Evolutionary conservation across 2,113 vertebrate genomes (phyloP), one percentile per base, ranked within the genome.

Genomic region (Myiagra hebetior): DNA sequence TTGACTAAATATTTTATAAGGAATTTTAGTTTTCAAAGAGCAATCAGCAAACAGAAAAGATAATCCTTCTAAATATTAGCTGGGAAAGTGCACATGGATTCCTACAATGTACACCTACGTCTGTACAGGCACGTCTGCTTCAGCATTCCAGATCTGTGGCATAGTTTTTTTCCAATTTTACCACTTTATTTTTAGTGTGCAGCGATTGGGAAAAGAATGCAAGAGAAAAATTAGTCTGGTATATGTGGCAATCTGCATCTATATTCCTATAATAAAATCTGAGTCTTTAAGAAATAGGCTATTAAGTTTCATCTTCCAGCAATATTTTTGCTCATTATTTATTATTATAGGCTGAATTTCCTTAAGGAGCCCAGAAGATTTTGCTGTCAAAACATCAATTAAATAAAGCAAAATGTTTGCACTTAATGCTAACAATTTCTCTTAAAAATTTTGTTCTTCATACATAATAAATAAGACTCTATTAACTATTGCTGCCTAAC

Each of bases 381-480:
- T 90, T 68, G 6, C 59, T 78, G 63, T 46, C 56, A 49, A 90
- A 86, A 91, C 41, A 55, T 77, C 63, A 87, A 31, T 52, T 67
- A 96, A 93, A 95, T 87, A 73, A 89, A 55, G 49, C 64, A 95
- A 92, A 87, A 84, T 70, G 19, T 80, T 63, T 80, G 47, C 52
- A 74, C 33, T 56, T 65, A 75, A 75, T 59, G 17, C n/a, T 52
- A 69, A 9, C 6, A 7, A 75, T 76, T 78, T 86, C 65, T 90
- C 75, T 79, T 94, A 2, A 93, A 95, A 87, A 62, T 60, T 47
- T 84, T 50, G 17, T 35, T 67, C 70, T 86, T 94, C 78, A 69
- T 83, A 35, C 79, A 91, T 95, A 95, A 95, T 82, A 95, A 91
- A 95, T 85, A 75, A 93, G 53, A 50, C 9, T 44, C 47, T 81